Evolutionary conservation across 2,113 vertebrate species (phyloP).

Genomic region (Carollia perspicillata): DNA sequence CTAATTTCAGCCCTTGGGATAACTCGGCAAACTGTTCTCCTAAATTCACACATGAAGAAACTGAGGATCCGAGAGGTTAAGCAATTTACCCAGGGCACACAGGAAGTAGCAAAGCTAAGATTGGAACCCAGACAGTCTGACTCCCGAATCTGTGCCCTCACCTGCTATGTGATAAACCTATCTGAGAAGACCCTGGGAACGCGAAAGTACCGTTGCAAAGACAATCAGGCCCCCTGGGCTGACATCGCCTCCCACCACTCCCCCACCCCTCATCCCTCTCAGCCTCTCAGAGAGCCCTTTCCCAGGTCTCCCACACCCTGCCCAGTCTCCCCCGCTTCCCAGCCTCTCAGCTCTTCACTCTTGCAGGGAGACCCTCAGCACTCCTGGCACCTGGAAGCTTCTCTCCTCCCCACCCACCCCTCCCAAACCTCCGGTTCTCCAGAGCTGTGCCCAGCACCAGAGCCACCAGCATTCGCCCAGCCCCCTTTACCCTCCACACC

Average conservation of each 20-base stretch:
- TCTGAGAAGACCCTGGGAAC: neutral
- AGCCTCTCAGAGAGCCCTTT: neutral
- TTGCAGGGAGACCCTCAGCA: neutral
- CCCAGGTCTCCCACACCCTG: neutral
- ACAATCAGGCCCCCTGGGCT: neutral
- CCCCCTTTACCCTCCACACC: neutral
- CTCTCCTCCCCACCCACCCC: neutral
- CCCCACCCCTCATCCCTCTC: no score
- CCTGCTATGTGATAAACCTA: neutral
- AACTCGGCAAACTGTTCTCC: neutral
- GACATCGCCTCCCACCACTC: neutral
- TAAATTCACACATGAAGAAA: neutral
- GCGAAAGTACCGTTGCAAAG: neutral
- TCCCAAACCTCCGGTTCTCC: constrained; percentile 3
- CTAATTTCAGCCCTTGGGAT: neutral
- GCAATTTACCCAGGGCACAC: constrained; percentile 43
- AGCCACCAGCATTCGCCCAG: neutral
- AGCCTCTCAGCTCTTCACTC: neutral
- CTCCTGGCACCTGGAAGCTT: neutral
- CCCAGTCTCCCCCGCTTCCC: neutral
- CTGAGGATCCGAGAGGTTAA: neutral
- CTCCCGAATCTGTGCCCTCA: neutral
- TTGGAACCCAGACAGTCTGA: neutral
- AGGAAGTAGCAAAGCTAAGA: neutral
- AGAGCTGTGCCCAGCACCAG: constrained; percentile 49